Conservation (phyloP, 2,888 invertebrate genomes). For the Cheilosia scutellata region DNA sequence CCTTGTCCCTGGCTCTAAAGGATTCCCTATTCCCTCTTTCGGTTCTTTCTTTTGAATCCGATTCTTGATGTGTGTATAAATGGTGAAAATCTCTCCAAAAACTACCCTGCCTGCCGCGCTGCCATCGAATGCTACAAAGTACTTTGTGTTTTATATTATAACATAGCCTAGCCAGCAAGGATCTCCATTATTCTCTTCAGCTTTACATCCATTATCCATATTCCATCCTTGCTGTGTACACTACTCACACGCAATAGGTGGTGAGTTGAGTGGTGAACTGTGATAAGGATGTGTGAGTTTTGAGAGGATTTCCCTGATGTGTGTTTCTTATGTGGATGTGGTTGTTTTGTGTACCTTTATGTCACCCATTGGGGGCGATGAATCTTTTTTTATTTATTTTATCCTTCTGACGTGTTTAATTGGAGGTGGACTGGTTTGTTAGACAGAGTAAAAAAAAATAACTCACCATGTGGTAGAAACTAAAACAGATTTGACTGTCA, state of each 20-base stretch:
- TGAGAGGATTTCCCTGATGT: conserved; percentile 38
- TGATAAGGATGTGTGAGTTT: conserved; percentile 11
- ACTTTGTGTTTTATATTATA: conserved; percentile 17
- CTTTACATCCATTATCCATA: not conserved
- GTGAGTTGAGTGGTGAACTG: no score
- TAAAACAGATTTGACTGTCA: conserved; percentile 56
- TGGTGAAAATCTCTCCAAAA: conserved; percentile 66
- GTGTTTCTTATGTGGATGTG: not conserved
- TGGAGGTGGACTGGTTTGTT: conserved; percentile 34
- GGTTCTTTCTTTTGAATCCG: conserved; percentile 33
- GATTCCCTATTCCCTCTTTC: conserved; percentile 55
- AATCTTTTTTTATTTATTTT: conserved; percentile 18
- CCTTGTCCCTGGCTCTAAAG: conserved; percentile 40
- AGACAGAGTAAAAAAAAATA: not conserved
- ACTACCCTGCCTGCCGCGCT: conserved; percentile 10
- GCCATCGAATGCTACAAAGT: not conserved
- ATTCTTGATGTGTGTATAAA: conserved; percentile 63
- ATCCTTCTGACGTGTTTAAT: conserved; percentile 48
- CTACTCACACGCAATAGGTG: conserved; percentile 34
- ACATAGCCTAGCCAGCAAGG: conserved; percentile 12
- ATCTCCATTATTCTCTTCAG: conserved; percentile 3
- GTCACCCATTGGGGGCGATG: conserved; percentile 19
- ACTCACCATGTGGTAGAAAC: conserved; percentile 67
- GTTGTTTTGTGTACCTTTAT: conserved; percentile 14
- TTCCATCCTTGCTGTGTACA: not conserved